Conservation (phyloP, 2,113 vertebrate genomes). For the Lethenteron camtschaticum region DNA sequence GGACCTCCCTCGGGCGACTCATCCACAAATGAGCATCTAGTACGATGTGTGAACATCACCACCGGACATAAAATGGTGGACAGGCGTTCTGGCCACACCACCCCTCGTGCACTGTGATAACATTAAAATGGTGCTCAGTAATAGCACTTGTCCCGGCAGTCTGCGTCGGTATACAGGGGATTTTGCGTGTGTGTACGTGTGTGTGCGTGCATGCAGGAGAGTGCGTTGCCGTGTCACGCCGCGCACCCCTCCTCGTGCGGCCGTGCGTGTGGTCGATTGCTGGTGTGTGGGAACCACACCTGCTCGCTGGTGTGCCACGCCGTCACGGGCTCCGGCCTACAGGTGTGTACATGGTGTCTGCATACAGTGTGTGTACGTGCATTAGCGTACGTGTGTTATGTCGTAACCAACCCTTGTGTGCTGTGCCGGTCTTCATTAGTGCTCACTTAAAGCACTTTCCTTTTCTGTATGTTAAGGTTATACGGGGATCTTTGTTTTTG, state of each 20-base stretch:
- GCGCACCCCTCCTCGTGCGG: slow-evolving; percentile 39
- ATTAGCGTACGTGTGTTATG: background rate
- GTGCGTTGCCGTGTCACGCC: slow-evolving; percentile 33
- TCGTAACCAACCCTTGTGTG: background rate
- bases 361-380: slow-evolving; percentile 1
- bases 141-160: too few species aligned
- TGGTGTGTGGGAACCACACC: slow-evolving; percentile 42
- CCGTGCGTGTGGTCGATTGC: slow-evolving; percentile 31
- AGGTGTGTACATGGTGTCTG: slow-evolving; percentile 7
- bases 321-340: slow-evolving; percentile 12
- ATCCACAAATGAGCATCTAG: too few species aligned
- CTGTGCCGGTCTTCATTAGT: background rate
- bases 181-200: background rate
- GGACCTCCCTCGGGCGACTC: too few species aligned
- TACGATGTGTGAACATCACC: too few species aligned
- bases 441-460: background rate
- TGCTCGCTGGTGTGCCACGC: slow-evolving; percentile 41
- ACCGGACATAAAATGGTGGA: too few species aligned
- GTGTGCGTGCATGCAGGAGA: slow-evolving; percentile 21
- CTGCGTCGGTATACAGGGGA: too few species aligned
- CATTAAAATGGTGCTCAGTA: too few species aligned
- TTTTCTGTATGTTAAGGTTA: background rate
- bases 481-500: background rate
- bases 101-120: too few species aligned
- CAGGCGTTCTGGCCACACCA: too few species aligned